Conservation (phyloP, 2,113 vertebrate species). For the Setophaga kirtlandii region DNA sequence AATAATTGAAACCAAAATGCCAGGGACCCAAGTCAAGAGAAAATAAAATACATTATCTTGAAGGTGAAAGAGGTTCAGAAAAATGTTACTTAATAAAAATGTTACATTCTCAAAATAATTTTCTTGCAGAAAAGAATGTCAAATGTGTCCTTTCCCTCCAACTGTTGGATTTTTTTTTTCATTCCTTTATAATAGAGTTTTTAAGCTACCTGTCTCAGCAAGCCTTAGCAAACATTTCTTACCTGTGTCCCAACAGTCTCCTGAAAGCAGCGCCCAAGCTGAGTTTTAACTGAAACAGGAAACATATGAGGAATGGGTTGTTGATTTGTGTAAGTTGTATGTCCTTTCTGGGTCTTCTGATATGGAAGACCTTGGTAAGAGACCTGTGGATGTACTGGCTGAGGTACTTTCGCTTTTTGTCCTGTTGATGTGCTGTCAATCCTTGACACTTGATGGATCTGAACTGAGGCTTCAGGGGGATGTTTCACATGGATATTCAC, state of each 20-base stretch:
- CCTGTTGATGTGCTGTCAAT: constrained; percentile 82
- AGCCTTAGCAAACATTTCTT: constrained; percentile 18
- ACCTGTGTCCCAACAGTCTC: constrained; percentile 94
- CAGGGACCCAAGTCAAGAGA: background rate
- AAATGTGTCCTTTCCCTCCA: background rate
- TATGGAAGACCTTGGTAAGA: constrained; percentile 84
- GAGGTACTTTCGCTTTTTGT: constrained; percentile 82
- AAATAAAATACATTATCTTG: background rate
- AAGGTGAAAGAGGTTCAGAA: background rate
- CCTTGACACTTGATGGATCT: constrained; percentile 97
- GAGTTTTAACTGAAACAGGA: constrained; percentile 88
- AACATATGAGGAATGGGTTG: constrained; percentile 85
- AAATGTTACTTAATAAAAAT: background rate
- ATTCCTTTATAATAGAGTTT: background rate
- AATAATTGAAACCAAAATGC: background rate
- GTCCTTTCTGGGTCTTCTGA: constrained; percentile 86
- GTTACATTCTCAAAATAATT: background rate
- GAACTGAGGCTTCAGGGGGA: constrained; percentile 94
- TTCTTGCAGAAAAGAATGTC: background rate
- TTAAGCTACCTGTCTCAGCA: background rate
- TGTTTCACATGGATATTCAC: constrained; percentile 98
- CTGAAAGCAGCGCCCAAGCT: constrained; percentile 96
- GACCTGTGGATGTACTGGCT: constrained; percentile 78
- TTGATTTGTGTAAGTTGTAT: constrained; percentile 83
- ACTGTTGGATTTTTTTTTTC: background rate